Evolutionary conservation across 1,140 invertebrate genomes (phyloP).

Genomic region (Macrocentrus cingulum): DNA sequence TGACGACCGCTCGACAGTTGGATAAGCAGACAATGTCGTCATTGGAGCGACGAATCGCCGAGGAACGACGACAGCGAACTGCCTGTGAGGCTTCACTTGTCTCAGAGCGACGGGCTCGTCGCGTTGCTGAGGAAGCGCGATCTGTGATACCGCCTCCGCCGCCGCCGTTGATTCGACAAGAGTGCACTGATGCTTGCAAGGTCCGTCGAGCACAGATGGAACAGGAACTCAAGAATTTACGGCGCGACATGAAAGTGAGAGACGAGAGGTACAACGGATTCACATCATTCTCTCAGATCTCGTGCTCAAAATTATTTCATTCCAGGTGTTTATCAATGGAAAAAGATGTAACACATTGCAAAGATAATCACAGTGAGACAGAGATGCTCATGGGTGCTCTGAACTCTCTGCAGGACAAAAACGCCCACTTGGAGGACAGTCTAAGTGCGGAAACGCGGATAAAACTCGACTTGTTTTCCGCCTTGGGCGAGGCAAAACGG

Average conservation of each 20-base stretch:
- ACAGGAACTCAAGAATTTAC: slow-evolving; percentile 73
- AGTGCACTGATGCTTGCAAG: slow-evolving; percentile 79
- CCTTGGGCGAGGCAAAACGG: slow-evolving; percentile 90
- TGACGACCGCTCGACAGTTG: slow-evolving; percentile 70
- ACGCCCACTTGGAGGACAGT: slow-evolving; percentile 85
- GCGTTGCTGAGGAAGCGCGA: slow-evolving; percentile 58
- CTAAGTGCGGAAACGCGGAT: slow-evolving; percentile 93
- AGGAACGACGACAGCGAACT: slow-evolving; percentile 77
- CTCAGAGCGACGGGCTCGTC: slow-evolving; percentile 69
- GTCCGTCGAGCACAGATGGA: slow-evolving; percentile 75
- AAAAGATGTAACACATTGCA: slow-evolving; percentile 54
- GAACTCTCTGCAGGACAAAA: slow-evolving; percentile 83
- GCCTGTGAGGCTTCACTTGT: slow-evolving; percentile 76
- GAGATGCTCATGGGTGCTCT: slow-evolving; percentile 82
- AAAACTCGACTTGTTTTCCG: slow-evolving; percentile 95
- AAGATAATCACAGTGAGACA: slow-evolving; percentile 76
- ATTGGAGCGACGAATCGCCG: slow-evolving; percentile 79
- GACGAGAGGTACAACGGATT: slow-evolving; percentile 68
- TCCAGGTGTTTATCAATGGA: slow-evolving; percentile 36
- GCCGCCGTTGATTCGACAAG: slow-evolving; percentile 55
- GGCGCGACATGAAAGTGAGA: slow-evolving; percentile 72
- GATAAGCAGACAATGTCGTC: slow-evolving; percentile 77
- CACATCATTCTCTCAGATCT: too few species aligned
- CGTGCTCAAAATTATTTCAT: too few species aligned
- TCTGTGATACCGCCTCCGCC: slow-evolving; percentile 47